Evolutionary conservation across 2,113 vertebrate species (phyloP), one percentile per base, ranked within the genome.

Genomic region (Canis aureus): DNA sequence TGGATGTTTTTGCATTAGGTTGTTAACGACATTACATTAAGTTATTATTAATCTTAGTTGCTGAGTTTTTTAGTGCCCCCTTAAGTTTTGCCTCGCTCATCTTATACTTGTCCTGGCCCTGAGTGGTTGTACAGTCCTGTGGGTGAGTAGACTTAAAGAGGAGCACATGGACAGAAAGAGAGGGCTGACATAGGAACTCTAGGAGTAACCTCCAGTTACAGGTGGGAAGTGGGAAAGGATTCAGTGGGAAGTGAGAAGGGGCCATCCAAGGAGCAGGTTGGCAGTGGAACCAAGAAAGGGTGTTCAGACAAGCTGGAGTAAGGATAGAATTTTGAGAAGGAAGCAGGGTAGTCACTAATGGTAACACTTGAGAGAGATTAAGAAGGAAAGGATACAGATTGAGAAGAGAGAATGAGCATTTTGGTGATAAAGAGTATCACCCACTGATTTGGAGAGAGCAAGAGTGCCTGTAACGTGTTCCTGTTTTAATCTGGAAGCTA

Each of bases 31-130:
- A 71, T 0, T 82, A 5, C 51, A 16, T 78, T 67, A 84, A 93
- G 13, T 81, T 74, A 43, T 81, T 81, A 38, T 67, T 73, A 82
- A 69, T 80, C 38, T 85, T 96, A 87, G 67, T 90, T 88, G 35
- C 55, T 89, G 19, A 25, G 4, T 43, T 29, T 90, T 93, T 94
- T 60, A 59, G 17, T 4, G 51, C 9, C 19, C 25, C 20, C 15
- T 92, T 92, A 66, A 29, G 60, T 57, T 84, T 89, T 81, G 38
- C n/a, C 16, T 62, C 35, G 20, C 17, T 76, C n/a, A 23, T 74
- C 35, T 78, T 35, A 55, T 11, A 7, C 67, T 91, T 82, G 23
- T 64, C 53, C 27, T 86, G 78, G 32, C 27, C 49, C 19, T 27
- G 51, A 27, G 27, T 81, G 16, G 27, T 76, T 93, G 86, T 88